Evolutionary conservation across 2,113 vertebrate genomes (phyloP), one percentile per base, ranked within the genome.

Genomic region (Mormyrus iriodes): DNA sequence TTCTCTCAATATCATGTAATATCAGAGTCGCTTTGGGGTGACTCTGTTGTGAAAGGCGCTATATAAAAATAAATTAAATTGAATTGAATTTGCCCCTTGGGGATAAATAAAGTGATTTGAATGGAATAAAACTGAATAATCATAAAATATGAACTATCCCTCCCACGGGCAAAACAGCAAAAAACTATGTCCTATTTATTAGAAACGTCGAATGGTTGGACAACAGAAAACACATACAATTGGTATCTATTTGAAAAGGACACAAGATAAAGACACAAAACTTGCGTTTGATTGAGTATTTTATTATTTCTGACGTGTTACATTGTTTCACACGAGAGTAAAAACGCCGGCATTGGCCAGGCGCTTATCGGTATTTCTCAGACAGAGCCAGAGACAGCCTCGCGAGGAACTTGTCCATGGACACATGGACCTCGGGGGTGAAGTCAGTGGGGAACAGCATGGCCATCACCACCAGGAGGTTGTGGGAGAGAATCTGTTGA

Each of bases 321-420:
- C 49, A 52, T 27, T 35, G 48, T 15, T 53, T 86, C 51, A 86
- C 27, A 86, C 48, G 48, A 27, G 48, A 0, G 9, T 52, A 49
- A 19, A 49, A 51, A 85, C 9, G 42, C 42, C 9, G 10, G 42
- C 5, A 49, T 15, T 24, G 44, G 17, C n/a, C n/a, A 39, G 51
- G 84, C 35, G 87, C 51, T 94, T 94, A 96, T 93, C 96, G 51
- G 94, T 96, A 96, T 88, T 95, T 96, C 92, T 95, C 95, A 85
- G 95, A 9, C 88, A 96, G 90, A 39, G 94, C 93, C 31, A 91
- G 91, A 83, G 94, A 31, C 91, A 96, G 0, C 1, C 91, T 88
- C 24, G 90, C 31, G 52, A 96, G 91, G 91, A 96, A 96, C 91
- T 96, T 96, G 93, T 96, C 96, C 84, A 96, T 24, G 0, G 93